Evolutionary conservation across 1,140 invertebrate species (phyloP).

Genomic region (Artemia franciscana): DNA sequence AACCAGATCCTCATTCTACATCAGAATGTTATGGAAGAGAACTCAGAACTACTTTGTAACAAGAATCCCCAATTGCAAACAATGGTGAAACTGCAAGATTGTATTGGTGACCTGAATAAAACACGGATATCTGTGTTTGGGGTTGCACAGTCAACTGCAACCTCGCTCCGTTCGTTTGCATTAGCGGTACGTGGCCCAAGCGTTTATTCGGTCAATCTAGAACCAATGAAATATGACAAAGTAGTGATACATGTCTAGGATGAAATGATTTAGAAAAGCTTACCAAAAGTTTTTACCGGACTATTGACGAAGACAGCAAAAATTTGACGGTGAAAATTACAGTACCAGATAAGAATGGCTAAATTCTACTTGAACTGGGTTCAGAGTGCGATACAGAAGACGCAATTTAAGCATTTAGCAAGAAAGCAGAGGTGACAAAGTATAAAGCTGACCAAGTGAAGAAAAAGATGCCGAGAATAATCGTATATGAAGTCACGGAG

Average conservation of each 20-base stretch:
- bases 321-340: not conserved
- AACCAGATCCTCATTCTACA: too few relatives aligned
- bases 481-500: not conserved
- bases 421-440: not conserved
- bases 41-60: too few relatives aligned
- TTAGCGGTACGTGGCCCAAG: not conserved
- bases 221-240: not conserved
- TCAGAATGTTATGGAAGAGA: too few relatives aligned
- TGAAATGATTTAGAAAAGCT: not conserved
- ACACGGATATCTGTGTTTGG: too few relatives aligned
- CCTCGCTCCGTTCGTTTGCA: not conserved
- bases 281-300: not conserved
- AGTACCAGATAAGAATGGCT: not conserved
- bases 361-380: not conserved
- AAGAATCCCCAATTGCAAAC: too few relatives aligned
- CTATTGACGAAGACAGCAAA: not conserved
- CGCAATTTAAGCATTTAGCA: not conserved
- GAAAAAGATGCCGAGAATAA: not conserved
- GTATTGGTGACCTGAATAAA: too few relatives aligned
- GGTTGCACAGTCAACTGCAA: too few relatives aligned
- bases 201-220: not conserved
- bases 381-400: not conserved
- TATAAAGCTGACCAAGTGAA: not conserved
- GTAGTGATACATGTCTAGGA: not conserved
- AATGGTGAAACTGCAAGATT: too few relatives aligned